phyloP scores from a whole-genome alignment of 2,888 invertebrate species.

The Eulithis testata region DNA sequence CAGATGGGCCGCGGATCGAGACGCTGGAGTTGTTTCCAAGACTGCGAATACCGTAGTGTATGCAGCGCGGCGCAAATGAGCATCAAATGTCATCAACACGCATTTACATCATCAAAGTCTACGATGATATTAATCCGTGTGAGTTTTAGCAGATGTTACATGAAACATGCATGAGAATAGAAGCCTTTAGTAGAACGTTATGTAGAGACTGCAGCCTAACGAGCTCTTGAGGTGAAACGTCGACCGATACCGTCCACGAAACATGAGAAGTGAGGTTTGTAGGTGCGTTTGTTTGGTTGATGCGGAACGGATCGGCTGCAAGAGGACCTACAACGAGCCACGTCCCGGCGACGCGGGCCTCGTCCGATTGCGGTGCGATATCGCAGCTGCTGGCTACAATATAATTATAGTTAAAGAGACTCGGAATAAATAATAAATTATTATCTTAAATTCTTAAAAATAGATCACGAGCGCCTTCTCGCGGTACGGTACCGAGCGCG shows the following conservation, averaged over 20 bases:
- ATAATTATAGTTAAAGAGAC: slow-evolving; percentile 83
- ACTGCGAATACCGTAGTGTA: slow-evolving; percentile 47
- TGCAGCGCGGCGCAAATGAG: slow-evolving; percentile 52
- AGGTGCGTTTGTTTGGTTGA: slow-evolving; percentile 40
- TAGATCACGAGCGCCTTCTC: slow-evolving; percentile 85
- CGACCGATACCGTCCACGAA: slow-evolving; percentile 59
- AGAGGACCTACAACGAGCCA: slow-evolving; percentile 61
- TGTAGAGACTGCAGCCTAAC: slow-evolving; percentile 45
- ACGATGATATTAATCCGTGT: slow-evolving; percentile 40
- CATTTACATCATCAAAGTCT: slow-evolving; percentile 1
- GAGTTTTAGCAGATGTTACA: slow-evolving; percentile 43
- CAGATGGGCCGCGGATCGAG: slow-evolving; percentile 63
- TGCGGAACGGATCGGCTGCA: slow-evolving; percentile 57
- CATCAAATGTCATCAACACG: slow-evolving; percentile 31
- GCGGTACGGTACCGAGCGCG: slow-evolving; percentile 83
- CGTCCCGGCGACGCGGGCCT: slow-evolving; percentile 77
- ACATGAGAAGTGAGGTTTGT: slow-evolving; percentile 40
- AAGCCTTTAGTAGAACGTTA: slow-evolving; percentile 7
- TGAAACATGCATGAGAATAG: slow-evolving; percentile 41
- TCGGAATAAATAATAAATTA: slow-evolving; percentile 85
- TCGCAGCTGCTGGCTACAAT: slow-evolving; percentile 76
- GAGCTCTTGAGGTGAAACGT: slow-evolving; percentile 61
- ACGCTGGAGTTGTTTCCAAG: slow-evolving; percentile 57
- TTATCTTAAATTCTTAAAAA: slow-evolving; percentile 84
- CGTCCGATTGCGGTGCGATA: slow-evolving; percentile 81